Conservation (phyloP, 1,140 invertebrate genomes). For the Phocides pigmalion region DNA sequence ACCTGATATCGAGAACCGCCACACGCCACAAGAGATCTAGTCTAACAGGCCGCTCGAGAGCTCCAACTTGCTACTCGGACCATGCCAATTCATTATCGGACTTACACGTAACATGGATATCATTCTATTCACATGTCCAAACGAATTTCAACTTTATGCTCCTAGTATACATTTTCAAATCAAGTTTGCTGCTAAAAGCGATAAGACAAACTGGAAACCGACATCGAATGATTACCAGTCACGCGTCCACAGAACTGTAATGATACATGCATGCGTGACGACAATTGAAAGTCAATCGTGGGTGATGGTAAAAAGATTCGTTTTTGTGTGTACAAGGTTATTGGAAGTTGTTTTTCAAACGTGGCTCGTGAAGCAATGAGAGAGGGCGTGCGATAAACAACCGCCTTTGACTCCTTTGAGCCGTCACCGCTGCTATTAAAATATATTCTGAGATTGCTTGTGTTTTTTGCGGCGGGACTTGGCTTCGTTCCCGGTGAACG, state of each 20-base stretch:
- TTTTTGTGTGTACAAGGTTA: conserved; percentile 40
- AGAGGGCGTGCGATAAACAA: conserved; percentile 83
- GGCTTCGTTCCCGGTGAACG: conserved; percentile 52
- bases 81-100: conserved; percentile 78
- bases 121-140: conserved; percentile 37
- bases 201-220: conserved; percentile 74
- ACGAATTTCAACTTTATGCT: conserved; percentile 38
- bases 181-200: conserved; percentile 34
- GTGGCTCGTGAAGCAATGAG: conserved; percentile 70
- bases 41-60: conserved; percentile 49
- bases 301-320: conserved; percentile 45
- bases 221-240: conserved; percentile 82
- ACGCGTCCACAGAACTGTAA: conserved; percentile 59
- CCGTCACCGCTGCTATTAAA: conserved; percentile 79
- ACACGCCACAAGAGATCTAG: conserved; percentile 47
- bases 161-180: conserved; percentile 45
- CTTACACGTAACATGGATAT: conserved; percentile 70
- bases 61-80: conserved; percentile 66
- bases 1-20: conserved; percentile 29
- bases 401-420: conserved; percentile 67
- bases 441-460: conserved; percentile 75
- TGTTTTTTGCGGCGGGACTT: conserved; percentile 68
- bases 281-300: conserved; percentile 57
- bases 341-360: conserved; percentile 67
- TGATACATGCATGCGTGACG: conserved; percentile 51